Evolutionary conservation across 2,113 vertebrate species (phyloP).

Genomic region (Cinclus mexicanus): DNA sequence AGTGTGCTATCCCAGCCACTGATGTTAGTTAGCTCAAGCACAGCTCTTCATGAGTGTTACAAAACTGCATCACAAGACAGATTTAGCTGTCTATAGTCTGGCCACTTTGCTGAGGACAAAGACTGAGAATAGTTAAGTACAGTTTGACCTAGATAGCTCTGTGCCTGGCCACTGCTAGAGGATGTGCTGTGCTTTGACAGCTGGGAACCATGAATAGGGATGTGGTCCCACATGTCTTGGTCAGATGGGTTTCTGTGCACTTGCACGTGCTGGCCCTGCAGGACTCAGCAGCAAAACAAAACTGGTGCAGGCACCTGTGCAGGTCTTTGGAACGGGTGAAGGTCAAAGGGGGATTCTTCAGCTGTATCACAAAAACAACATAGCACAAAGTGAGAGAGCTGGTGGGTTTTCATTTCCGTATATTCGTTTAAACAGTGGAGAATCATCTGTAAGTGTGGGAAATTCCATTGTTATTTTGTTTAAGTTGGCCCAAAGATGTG

Average conservation of each 20-base stretch:
- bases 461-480: background rate
- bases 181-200: background rate
- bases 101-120: background rate
- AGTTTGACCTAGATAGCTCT: background rate
- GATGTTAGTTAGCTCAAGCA: background rate
- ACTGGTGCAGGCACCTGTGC: background rate
- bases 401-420: background rate
- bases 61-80: background rate
- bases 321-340: background rate
- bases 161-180: background rate
- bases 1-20: fast-evolving
- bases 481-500: background rate
- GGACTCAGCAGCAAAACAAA: background rate
- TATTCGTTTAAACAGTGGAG: background rate
- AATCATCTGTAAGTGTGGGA: background rate
- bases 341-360: background rate
- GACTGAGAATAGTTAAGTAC: background rate
- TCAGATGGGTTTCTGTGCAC: background rate
- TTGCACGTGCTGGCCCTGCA: background rate
- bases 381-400: background rate
- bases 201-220: background rate
- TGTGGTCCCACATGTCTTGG: background rate
- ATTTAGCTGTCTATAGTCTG: background rate
- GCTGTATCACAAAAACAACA: background rate
- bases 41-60: background rate